Conservation (phyloP, 2,113 vertebrate genomes). For the Trichomycterus rosablanca region DNA sequence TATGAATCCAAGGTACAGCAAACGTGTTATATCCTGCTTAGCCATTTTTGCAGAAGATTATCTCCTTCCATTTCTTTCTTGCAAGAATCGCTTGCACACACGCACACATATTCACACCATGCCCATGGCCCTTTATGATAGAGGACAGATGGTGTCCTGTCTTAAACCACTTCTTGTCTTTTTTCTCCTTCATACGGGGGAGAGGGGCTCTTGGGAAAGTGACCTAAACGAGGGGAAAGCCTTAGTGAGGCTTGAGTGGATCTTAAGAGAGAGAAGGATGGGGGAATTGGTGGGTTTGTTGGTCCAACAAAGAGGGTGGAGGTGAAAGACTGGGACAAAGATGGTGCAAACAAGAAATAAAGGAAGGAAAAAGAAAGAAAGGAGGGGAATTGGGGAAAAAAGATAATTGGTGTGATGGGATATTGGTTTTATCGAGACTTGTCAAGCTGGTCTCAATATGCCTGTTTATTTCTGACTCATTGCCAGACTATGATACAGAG, state of each 20-base stretch:
- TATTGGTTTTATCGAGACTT: conserved; percentile 8
- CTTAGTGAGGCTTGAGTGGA: conserved; percentile 44
- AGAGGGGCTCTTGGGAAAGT: conserved; percentile 48
- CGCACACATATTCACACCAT: conserved; percentile 13
- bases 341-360: neutral
- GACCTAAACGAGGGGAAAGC: conserved; percentile 44
- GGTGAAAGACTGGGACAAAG: conserved; percentile 34
- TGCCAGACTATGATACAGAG: neutral
- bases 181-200: conserved; percentile 37
- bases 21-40: neutral
- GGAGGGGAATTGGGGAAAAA: neutral
- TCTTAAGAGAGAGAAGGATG: conserved; percentile 28
- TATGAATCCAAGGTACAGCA: too few species aligned
- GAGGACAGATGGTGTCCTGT: conserved; percentile 50
- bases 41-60: neutral
- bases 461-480: conserved; percentile 9
- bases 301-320: conserved; percentile 38
- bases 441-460: neutral
- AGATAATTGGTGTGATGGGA: conserved; percentile 10
- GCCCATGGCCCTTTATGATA: conserved; percentile 42
- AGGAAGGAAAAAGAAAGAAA: neutral
- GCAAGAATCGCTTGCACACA: neutral
- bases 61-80: conserved; percentile 1
- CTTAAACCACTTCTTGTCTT: conserved; percentile 47
- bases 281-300: conserved; percentile 32